Evolutionary conservation across 2,888 invertebrate species (phyloP), one percentile per base, ranked within the genome.

Genomic region (Celastrina argiolus): DNA sequence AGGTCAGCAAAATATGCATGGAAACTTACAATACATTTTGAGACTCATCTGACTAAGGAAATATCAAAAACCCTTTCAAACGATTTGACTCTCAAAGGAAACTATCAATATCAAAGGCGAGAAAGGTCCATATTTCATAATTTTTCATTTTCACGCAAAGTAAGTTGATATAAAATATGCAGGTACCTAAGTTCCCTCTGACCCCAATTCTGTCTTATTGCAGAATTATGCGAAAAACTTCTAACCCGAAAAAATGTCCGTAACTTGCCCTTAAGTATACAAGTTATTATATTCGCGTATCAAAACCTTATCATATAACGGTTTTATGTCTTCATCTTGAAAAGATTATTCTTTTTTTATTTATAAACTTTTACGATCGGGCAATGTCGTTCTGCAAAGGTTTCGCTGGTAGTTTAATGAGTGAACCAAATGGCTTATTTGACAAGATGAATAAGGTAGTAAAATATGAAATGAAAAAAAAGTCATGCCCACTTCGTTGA

Each of bases 201-300:
- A 39, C 61, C 61, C 36, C 61, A 61, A 61, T 61, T 61, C 39
- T 7, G 14, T 26, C 34, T 61, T 61, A 61, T 61, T 61, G 61
- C 61, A 61, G 39, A 61, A 61, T 61, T 61, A 61, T 61, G 61
- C 61, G 39, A 61, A 22, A 61, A 61, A 61, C 61, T 61, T 61
- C 61, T 61, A 61, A 61, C 61, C 61, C 61, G 22, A 61, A 61
- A 39, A 61, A 61, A 16, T 59, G 59, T 31, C 36, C 39, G 61
- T 61, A 61, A 61, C 61, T 61, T 61, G 39, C 22, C 61, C 61
- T 61, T 61, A 61, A 61, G 39, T 18, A 61, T 39, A 22, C 8
- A 59, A 61, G 36, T 61, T 39, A 56, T 56, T 26, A 61, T 59
- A 59, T 61, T 61, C 61, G 18, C 14, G 36, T 61, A 61, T 61